Percentiles rank a stretch among this genome's conserved stretches.
Evolutionary conservation across 2,113 vertebrate species (phyloP).

Genomic region (Ellobius talpinus): DNA sequence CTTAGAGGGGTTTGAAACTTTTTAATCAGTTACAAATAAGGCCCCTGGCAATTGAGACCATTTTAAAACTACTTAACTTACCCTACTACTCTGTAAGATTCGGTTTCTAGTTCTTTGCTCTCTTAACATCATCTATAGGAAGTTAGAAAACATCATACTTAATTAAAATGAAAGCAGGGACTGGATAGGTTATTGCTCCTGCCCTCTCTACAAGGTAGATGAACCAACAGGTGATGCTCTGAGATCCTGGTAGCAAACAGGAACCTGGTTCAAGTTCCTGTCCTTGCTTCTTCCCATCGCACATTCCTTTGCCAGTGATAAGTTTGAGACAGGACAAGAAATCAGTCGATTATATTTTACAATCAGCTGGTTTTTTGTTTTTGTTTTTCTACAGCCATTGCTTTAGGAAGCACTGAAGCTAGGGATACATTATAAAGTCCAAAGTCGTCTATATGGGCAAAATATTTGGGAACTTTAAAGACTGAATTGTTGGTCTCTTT

Average conservation of each 20-base stretch:
- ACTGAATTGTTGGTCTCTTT: conserved; percentile 46
- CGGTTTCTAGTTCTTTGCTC: neutral
- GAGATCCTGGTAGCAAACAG: neutral
- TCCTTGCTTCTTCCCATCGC: neutral
- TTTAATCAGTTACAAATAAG: conserved; percentile 47
- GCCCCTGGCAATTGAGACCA: conserved; percentile 16
- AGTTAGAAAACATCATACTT: neutral
- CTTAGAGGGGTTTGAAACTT: conserved; percentile 15
- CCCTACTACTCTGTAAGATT: conserved; percentile 3
- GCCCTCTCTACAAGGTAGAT: neutral
- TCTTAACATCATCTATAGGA: conserved; percentile 51
- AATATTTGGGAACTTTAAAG: conserved; percentile 36
- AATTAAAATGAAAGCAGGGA: neutral
- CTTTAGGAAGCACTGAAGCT: conserved; percentile 36
- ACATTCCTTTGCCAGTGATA: neutral
- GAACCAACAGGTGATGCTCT: neutral
- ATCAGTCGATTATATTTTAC: conserved; percentile 32
- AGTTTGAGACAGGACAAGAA: conserved; percentile 39
- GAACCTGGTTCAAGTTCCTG: neutral
- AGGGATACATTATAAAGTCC: conserved; percentile 25
- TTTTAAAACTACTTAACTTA: conserved; percentile 43
- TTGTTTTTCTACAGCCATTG: neutral
- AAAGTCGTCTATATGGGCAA: conserved; percentile 25
- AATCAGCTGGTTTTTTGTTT: neutral
- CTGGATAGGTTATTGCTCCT: neutral